Conservation (phyloP, 2,888 invertebrate species). For the Cataglyphis rosenhaueri region DNA sequence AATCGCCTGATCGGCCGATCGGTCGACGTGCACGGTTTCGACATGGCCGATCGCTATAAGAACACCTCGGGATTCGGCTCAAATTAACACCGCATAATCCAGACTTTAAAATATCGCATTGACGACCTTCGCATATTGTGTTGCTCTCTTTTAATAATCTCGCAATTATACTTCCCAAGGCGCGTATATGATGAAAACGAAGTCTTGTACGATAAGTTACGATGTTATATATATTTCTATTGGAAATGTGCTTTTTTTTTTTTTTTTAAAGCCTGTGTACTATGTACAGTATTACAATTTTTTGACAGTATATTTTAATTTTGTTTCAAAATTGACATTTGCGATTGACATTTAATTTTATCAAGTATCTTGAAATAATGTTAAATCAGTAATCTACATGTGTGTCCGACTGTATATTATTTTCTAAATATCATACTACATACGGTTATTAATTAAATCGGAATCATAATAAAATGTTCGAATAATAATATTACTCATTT, state of each 20-base stretch:
- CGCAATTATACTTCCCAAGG: conserved; percentile 27
- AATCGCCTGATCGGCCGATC: conserved; percentile 52
- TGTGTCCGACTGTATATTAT: background rate
- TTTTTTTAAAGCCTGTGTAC: background rate
- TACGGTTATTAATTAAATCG: background rate
- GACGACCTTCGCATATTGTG: conserved; percentile 6
- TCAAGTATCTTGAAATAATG: background rate
- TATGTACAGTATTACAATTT: background rate
- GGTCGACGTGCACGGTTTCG: conserved; percentile 17
- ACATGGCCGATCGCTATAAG: conserved; percentile 15
- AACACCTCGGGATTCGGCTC: conserved; percentile 37
- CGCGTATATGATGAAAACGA: background rate
- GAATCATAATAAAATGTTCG: background rate
- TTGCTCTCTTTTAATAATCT: conserved; percentile 3
- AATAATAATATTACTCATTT: background rate
- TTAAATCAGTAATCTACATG: background rate
- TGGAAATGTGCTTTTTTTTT: background rate
- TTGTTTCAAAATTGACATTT: background rate
- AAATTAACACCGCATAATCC: conserved; percentile 38
- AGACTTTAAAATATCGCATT: conserved; percentile 37
- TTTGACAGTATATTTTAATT: background rate
- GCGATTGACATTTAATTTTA: background rate
- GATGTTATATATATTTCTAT: background rate
- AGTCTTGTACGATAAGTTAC: background rate
- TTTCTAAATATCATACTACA: background rate